Evolutionary conservation across 1,140 invertebrate genomes (phyloP).

Genomic region (Atta cephalotes): DNA sequence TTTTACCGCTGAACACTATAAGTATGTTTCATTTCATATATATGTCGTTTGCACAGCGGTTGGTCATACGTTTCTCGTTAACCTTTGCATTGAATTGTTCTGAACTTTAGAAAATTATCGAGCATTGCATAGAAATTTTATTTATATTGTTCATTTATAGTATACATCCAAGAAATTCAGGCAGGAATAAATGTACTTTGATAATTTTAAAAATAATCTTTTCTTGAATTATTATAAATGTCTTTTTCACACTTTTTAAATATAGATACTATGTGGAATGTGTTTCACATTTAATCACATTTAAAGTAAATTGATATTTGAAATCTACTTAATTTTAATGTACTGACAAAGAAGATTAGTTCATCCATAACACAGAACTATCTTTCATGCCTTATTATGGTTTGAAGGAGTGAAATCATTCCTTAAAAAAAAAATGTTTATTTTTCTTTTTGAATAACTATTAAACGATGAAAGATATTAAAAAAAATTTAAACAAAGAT

Average conservation of each 20-base stretch:
- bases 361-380: too few species aligned
- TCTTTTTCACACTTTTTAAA: background rate
- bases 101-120: slow-evolving; percentile 9
- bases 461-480: too few species aligned
- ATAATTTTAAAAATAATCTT: slow-evolving; percentile 4
- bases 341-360: too few species aligned
- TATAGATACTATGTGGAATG: background rate
- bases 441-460: too few species aligned
- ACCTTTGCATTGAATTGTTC: slow-evolving; percentile 6
- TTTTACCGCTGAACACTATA: background rate
- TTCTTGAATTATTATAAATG: background rate
- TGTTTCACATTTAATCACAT: background rate
- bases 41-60: slow-evolving; percentile 23
- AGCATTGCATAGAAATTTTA: background rate
- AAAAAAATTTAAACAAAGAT: too few species aligned
- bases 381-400: too few species aligned
- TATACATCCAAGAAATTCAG: background rate
- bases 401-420: too few species aligned
- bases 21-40: slow-evolving; percentile 36
- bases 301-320: background rate
- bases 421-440: too few species aligned
- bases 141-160: background rate
- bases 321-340: background rate
- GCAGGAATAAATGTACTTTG: background rate
- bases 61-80: slow-evolving; percentile 36